A percentile compares a stretch with the other conserved stretches of the same genome.
phyloP scores from a whole-genome alignment of 2,113 vertebrate species.

The Stomatorhinus ivindoensis region DNA sequence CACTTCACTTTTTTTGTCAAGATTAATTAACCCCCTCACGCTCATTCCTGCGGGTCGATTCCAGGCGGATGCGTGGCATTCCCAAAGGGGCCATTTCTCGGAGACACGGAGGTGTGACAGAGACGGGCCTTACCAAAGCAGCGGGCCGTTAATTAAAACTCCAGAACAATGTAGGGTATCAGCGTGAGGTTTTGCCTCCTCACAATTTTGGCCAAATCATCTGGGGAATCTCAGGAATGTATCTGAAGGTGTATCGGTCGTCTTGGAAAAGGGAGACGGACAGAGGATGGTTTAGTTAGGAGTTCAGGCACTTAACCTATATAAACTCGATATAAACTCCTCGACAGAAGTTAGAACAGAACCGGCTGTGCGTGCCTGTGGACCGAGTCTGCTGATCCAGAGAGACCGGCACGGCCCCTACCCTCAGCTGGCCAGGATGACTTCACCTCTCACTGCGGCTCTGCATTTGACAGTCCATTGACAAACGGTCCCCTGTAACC shows the following conservation, averaged over 20 bases:
- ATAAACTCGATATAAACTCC: background rate
- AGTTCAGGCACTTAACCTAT: background rate
- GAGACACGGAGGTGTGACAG: background rate
- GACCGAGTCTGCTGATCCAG: background rate
- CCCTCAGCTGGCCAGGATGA: slow-evolving; percentile 12
- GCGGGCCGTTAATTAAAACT: slow-evolving; percentile 37
- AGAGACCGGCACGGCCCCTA: background rate
- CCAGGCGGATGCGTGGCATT: background rate
- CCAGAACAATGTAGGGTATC: background rate
- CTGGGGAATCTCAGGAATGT: background rate
- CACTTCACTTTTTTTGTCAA: background rate
- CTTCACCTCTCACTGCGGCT: slow-evolving; percentile 26
- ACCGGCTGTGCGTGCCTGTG: background rate
- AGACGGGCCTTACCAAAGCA: slow-evolving; percentile 14
- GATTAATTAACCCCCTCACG: background rate
- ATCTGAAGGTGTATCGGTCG: background rate
- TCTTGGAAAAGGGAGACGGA: background rate
- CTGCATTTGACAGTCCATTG: slow-evolving; percentile 28
- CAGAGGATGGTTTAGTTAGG: background rate
- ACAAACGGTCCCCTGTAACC: background rate
- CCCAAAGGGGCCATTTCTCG: background rate
- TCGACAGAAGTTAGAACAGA: background rate
- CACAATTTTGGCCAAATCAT: background rate
- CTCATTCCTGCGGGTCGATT: background rate
- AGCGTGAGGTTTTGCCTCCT: background rate